These are phyloP conservation scores for Chrysolina haemoptera DNA, from an alignment of 2,888 invertebrate genomes.

Conservation along the genomic window DNA sequence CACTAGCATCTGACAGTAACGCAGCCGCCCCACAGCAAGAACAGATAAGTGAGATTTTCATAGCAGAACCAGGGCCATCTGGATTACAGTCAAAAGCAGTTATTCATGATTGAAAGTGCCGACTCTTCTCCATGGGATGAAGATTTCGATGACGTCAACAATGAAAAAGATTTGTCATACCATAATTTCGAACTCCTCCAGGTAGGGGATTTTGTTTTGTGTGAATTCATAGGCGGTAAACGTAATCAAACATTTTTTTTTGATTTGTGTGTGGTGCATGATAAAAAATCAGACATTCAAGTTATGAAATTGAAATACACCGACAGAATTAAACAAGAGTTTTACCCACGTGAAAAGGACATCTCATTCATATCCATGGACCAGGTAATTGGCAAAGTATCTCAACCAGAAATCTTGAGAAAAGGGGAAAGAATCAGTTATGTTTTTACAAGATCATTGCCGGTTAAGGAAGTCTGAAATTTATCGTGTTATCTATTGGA, in stretches of 20 bases:
- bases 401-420: too few species aligned
- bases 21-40: neutral
- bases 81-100: neutral
- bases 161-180: neutral
- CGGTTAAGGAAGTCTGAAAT: neutral
- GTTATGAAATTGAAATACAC: too few species aligned
- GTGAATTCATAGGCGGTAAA: slow-evolving; percentile 16
- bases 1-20: neutral
- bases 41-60: neutral
- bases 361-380: neutral
- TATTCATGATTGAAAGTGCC: neutral
- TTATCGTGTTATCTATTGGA: too few species aligned
- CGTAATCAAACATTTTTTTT: slow-evolving; percentile 1
- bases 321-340: too few species aligned
- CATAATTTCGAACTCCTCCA: neutral
- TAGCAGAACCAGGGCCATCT: slow-evolving; percentile 5
- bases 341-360: too few species aligned
- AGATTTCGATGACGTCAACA: slow-evolving; percentile 2
- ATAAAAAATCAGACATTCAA: too few species aligned
- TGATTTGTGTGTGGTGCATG: slow-evolving; percentile 2
- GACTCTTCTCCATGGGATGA: slow-evolving; percentile 12
- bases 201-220: slow-evolving; percentile 7
- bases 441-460: neutral
- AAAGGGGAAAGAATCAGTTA: too few species aligned
- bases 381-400: neutral